A percentile compares a stretch with the other conserved stretches of the same genome.
These are phyloP conservation scores for Syngnathus acus DNA, from an alignment of 2,797 vertebrate genomes.

Conservation along the genomic window DNA sequence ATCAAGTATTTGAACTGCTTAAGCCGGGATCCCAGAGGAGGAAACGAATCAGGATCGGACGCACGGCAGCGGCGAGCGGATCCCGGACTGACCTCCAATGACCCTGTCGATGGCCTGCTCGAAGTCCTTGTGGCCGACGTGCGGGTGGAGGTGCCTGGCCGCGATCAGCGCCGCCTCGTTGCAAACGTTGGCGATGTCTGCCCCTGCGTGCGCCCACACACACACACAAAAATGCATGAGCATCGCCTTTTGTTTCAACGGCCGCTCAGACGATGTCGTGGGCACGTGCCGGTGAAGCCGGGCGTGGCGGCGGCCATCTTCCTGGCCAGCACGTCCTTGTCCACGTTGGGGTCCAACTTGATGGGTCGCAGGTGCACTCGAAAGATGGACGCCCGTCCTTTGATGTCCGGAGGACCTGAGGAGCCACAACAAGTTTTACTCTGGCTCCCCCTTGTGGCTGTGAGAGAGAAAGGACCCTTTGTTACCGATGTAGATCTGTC, in stretches of 20 bases:
- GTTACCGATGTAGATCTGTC: conserved; percentile 71
- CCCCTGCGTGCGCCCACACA: conserved; percentile 33
- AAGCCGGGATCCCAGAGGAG: background rate
- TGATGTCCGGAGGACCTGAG: conserved; percentile 76
- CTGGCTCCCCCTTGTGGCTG: background rate
- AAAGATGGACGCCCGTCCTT: conserved; percentile 77
- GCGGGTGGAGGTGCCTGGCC: conserved; percentile 54
- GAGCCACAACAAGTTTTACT: background rate
- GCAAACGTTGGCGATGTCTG: conserved; percentile 72
- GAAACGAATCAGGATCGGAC: background rate
- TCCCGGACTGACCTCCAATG: conserved; percentile 64
- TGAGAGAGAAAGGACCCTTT: too few relatives aligned
- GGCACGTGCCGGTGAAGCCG: conserved; percentile 69
- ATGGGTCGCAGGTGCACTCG: conserved; percentile 74
- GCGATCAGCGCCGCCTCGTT: conserved; percentile 76
- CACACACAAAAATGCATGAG: background rate
- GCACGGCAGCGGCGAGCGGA: too few relatives aligned
- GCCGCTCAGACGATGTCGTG: background rate
- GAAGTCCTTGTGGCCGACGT: conserved; percentile 64
- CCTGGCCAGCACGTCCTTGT: conserved; percentile 60
- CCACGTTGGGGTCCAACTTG: conserved; percentile 61
- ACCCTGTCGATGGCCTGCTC: conserved; percentile 76
- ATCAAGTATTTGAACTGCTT: background rate
- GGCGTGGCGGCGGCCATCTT: conserved; percentile 70
- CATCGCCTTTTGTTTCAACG: background rate